Conservation (phyloP, 1,140 invertebrate species). For the Calephelis nemesis region DNA sequence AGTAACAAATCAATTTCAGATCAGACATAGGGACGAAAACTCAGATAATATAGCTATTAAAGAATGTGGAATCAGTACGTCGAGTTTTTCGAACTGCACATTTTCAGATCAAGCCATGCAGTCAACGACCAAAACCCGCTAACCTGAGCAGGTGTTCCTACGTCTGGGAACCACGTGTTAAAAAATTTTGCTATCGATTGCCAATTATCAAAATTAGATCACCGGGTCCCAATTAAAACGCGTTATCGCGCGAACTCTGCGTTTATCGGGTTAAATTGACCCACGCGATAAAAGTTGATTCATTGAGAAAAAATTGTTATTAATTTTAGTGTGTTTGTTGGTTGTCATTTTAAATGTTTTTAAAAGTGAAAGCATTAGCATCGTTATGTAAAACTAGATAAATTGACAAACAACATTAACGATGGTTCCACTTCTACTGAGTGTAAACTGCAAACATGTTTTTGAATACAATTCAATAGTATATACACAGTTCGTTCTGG, state of each 20-base stretch:
- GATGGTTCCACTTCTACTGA: no score
- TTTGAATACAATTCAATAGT: no score
- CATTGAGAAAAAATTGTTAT: constrained; percentile 25
- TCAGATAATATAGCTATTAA: no score
- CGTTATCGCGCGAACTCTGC: constrained; percentile 22
- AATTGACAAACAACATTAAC: no score
- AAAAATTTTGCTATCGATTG: constrained; percentile 49
- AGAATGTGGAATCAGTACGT: no score
- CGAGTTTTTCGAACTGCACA: no score
- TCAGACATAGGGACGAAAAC: no score
- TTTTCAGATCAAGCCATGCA: constrained; percentile 5
- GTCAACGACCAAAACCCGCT: constrained; percentile 49
- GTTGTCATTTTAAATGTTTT: background rate
- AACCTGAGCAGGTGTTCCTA: constrained; percentile 53
- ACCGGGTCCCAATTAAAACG: constrained; percentile 18
- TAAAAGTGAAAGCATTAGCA: no score
- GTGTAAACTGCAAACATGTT: no score
- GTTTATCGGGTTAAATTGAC: constrained; percentile 30
- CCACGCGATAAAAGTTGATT: constrained; percentile 1
- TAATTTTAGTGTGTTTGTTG: constrained; percentile 30
- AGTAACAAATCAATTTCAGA: no score
- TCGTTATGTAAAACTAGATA: no score
- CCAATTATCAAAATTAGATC: constrained; percentile 54
- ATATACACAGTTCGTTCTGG: no score
- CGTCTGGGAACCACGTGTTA: constrained; percentile 68